Percentiles rank a stretch among this genome's conserved stretches.
phyloP scores from a whole-genome alignment of 2,113 vertebrate genomes.

The Ptychochromis oligacanthus region DNA sequence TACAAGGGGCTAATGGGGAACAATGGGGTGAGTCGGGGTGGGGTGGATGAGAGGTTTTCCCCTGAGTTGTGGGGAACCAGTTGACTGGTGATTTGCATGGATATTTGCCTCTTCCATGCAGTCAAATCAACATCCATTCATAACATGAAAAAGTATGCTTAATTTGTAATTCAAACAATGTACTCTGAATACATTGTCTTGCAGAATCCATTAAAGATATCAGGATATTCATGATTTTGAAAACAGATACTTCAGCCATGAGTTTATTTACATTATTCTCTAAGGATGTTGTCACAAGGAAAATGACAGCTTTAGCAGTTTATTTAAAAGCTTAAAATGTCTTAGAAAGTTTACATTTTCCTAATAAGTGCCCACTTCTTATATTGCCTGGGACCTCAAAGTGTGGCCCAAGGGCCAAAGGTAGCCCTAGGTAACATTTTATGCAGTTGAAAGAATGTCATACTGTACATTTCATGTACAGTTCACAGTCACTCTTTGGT shows the following conservation, averaged over 20 bases:
- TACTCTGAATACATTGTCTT: neutral
- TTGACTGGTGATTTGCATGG: constrained; percentile 29
- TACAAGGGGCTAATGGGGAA: constrained; percentile 69
- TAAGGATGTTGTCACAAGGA: too few relatives aligned
- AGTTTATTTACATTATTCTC: neutral
- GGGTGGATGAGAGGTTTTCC: constrained; percentile 22
- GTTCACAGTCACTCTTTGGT: too few relatives aligned
- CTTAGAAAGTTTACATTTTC: too few relatives aligned
- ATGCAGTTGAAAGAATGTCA: too few relatives aligned
- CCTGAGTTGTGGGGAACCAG: constrained; percentile 30
- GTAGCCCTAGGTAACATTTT: too few relatives aligned
- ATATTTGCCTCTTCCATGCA: constrained; percentile 14
- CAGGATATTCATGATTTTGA: neutral
- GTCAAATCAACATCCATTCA: neutral
- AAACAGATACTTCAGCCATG: neutral
- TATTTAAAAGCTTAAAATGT: too few relatives aligned
- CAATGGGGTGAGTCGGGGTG: constrained; percentile 30
- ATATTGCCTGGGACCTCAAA: too few relatives aligned
- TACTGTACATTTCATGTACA: too few relatives aligned
- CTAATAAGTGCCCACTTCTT: too few relatives aligned
- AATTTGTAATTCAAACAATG: neutral
- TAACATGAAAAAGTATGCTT: neutral
- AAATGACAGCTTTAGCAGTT: too few relatives aligned
- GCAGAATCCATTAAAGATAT: neutral
- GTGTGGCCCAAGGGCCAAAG: too few relatives aligned